phyloP scores from a whole-genome alignment of 2,113 vertebrate genomes.

The Mesoclemmys tuberculata region DNA sequence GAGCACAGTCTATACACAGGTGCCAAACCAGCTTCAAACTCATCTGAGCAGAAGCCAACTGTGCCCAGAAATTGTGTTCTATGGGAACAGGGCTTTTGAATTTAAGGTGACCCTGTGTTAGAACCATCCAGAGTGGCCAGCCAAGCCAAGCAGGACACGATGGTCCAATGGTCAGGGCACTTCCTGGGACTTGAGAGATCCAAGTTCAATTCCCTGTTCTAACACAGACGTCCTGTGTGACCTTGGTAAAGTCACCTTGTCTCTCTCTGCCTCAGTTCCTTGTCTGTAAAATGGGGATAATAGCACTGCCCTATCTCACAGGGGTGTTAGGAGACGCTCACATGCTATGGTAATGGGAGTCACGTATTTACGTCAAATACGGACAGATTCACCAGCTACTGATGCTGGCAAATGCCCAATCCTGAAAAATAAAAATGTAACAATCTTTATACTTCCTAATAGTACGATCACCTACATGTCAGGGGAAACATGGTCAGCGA shows the following conservation, averaged over 20 bases:
- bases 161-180: neutral
- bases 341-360: neutral
- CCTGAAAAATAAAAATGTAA: neutral
- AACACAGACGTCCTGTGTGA: neutral
- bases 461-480: neutral
- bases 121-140: neutral
- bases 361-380: too few relatives aligned
- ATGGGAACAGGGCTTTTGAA: neutral
- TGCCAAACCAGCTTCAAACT: neutral
- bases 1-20: neutral
- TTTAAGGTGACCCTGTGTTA: neutral
- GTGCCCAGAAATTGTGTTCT: neutral
- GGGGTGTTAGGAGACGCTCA: neutral
- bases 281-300: neutral
- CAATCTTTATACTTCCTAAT: neutral
- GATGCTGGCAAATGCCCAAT: neutral
- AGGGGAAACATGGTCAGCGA: neutral
- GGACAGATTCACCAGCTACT: neutral
- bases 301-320: neutral
- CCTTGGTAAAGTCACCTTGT: neutral
- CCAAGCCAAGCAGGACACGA: accelerated
- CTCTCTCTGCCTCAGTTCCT: neutral
- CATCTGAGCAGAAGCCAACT: neutral
- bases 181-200: neutral
- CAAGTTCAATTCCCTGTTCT: neutral